A percentile compares a stretch with the other conserved stretches of the same genome.
Evolutionary conservation across 1,140 invertebrate species (phyloP).

Genomic region (Drosophila sucinea): DNA sequence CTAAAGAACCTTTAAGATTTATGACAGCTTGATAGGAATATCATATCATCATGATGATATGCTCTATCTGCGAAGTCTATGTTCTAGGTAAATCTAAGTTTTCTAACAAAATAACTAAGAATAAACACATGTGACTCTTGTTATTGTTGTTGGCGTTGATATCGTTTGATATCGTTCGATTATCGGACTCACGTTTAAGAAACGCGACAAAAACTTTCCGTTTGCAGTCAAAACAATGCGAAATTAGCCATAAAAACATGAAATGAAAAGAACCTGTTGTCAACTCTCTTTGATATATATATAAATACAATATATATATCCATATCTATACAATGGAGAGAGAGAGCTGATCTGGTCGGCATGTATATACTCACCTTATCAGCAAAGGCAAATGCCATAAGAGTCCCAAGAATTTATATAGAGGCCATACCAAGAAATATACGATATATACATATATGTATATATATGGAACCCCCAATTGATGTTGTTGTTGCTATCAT

Average conservation of each 20-base stretch:
- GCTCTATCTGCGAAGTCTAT: slow-evolving; percentile 52
- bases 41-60: slow-evolving; percentile 65
- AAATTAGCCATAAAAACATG: slow-evolving; percentile 11
- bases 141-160: neutral
- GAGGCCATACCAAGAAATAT: slow-evolving; percentile 65
- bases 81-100: neutral
- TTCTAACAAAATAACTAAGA: neutral
- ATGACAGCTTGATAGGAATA: slow-evolving; percentile 54
- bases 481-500: slow-evolving; percentile 49
- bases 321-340: slow-evolving; percentile 9
- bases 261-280: slow-evolving; percentile 41
- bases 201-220: slow-evolving; percentile 73
- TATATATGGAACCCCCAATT: slow-evolving; percentile 50
- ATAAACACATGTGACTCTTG: slow-evolving; percentile 25
- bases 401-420: slow-evolving; percentile 70
- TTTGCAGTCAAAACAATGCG: slow-evolving; percentile 63
- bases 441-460: slow-evolving; percentile 23
- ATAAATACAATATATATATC: neutral
- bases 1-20: slow-evolving; percentile 32
- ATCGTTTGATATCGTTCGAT: slow-evolving; percentile 23
- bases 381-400: slow-evolving; percentile 63
- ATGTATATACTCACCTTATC: slow-evolving; percentile 48
- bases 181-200: slow-evolving; percentile 65
- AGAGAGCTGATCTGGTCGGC: slow-evolving; percentile 7
- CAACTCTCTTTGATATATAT: neutral